These are phyloP conservation scores for Brachypteracias leptosomus DNA, from an alignment of 2,113 vertebrate genomes.

Conservation along the genomic window DNA sequence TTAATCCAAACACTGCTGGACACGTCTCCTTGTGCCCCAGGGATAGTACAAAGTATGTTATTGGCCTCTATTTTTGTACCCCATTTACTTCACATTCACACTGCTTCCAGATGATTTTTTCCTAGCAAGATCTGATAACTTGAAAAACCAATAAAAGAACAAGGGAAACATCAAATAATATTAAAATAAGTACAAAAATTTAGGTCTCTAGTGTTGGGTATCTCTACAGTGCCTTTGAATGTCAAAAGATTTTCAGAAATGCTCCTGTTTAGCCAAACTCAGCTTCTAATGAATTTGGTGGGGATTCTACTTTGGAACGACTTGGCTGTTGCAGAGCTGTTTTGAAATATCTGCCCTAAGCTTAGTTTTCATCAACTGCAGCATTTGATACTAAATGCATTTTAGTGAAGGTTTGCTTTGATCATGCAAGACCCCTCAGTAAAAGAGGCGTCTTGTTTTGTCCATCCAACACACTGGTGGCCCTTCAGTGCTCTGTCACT, in stretches of 20 bases:
- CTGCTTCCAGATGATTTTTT: not conserved
- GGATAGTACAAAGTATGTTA: not conserved
- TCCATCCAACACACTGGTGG: not conserved
- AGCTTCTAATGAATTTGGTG: not conserved
- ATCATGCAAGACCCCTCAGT: not conserved
- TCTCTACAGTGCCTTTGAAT: not conserved
- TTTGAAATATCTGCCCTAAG: not conserved
- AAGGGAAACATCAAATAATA: not conserved
- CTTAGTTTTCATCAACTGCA: not conserved
- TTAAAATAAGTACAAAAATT: not conserved
- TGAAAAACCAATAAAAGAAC: not conserved
- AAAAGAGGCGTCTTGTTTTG: not conserved
- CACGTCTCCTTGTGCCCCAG: conserved; percentile 21
- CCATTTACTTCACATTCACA: conserved; percentile 11
- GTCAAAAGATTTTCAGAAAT: not conserved
- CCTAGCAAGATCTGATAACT: not conserved
- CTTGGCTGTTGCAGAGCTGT: not conserved
- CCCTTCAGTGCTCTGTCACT: not conserved
- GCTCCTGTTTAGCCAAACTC: not conserved
- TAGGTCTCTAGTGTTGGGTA: not conserved
- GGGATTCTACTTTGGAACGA: not conserved
- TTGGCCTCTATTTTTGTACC: conserved; percentile 34
- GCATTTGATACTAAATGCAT: not conserved
- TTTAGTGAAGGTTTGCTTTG: not conserved
- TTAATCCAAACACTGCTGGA: conserved; percentile 6